These are phyloP conservation scores for Apotomis capreana DNA, from an alignment of 2,888 invertebrate genomes.

Conservation along the genomic window DNA sequence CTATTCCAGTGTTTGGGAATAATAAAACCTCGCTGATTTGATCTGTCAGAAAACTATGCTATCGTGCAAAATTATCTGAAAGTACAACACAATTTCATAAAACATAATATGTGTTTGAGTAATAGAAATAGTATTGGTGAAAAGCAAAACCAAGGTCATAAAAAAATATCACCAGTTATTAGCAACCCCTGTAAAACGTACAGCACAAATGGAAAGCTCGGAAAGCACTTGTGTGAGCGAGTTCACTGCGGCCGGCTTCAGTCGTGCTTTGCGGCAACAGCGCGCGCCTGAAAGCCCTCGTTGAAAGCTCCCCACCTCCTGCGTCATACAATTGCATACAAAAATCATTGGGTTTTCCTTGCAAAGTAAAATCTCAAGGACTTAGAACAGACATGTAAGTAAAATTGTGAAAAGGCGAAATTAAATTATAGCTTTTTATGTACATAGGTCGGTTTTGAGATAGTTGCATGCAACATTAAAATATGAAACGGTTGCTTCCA, in stretches of 20 bases:
- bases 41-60: too few relatives aligned
- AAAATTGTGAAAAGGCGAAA: constrained; percentile 1
- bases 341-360: constrained; percentile 6
- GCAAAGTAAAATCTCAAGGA: background rate
- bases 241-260: constrained; percentile 75
- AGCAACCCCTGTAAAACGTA: background rate
- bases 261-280: constrained; percentile 73
- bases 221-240: constrained; percentile 59
- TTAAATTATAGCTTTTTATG: background rate
- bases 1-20: too few relatives aligned
- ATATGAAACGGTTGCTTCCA: constrained; percentile 26
- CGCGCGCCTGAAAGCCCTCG: constrained; percentile 58
- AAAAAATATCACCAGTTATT: background rate
- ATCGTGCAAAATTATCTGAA: too few relatives aligned
- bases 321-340: constrained; percentile 34
- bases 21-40: too few relatives aligned
- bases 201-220: constrained; percentile 46
- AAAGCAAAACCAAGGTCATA: too few relatives aligned
- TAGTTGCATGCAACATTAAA: constrained; percentile 5
- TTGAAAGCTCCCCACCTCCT: constrained; percentile 52
- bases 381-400: constrained; percentile 46
- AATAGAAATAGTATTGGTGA: too few relatives aligned
- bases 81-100: too few relatives aligned
- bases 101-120: too few relatives aligned
- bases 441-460: background rate